Evolutionary conservation across 2,797 vertebrate species (phyloP).

Genomic region (Sebastes vulpes): DNA sequence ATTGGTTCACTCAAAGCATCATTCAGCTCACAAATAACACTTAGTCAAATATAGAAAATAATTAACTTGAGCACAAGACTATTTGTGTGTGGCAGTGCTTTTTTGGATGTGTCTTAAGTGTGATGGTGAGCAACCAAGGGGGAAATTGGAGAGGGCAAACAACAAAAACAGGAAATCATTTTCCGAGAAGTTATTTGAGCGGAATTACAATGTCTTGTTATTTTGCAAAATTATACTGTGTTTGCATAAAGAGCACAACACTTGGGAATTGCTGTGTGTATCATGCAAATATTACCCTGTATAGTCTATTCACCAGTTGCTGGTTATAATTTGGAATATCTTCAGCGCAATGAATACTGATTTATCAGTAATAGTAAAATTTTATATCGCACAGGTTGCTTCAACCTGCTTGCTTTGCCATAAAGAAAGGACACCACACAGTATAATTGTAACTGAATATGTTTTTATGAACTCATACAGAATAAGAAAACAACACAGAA

Average conservation of each 20-base stretch:
- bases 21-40: slow-evolving; percentile 56
- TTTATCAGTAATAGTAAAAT: slow-evolving; percentile 20
- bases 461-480: neutral
- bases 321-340: slow-evolving; percentile 47
- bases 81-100: slow-evolving; percentile 54
- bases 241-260: slow-evolving; percentile 73
- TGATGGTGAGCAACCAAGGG: slow-evolving; percentile 72
- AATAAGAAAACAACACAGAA: slow-evolving; percentile 1
- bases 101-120: slow-evolving; percentile 56
- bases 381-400: neutral
- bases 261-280: slow-evolving; percentile 61
- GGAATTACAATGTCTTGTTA: slow-evolving; percentile 77
- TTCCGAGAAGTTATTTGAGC: slow-evolving; percentile 67
- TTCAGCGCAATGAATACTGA: slow-evolving; percentile 49
- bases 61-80: slow-evolving; percentile 62
- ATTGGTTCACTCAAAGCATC: slow-evolving; percentile 40
- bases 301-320: slow-evolving; percentile 25
- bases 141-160: slow-evolving; percentile 77
- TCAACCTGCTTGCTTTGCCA: neutral
- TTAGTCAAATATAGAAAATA: slow-evolving; percentile 71
- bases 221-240: slow-evolving; percentile 69
- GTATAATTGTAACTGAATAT: neutral
- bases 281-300: slow-evolving; percentile 64
- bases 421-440: neutral
- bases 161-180: slow-evolving; percentile 77